phyloP scores from a whole-genome alignment of 2,888 invertebrate genomes.

The Machimus rusticus region DNA sequence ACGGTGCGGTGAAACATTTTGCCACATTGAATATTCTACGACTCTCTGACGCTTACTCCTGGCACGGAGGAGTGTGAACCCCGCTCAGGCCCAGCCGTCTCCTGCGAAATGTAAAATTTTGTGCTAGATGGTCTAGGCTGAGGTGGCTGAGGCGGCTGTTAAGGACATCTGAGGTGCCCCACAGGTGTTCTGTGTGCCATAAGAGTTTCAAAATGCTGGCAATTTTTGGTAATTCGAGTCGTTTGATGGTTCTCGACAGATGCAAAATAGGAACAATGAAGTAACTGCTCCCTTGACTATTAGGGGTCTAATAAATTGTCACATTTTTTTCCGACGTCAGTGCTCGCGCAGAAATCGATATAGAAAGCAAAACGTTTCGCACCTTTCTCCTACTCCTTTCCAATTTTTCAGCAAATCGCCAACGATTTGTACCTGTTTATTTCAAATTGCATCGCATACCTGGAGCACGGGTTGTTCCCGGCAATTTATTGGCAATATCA shows the following conservation, averaged over 20 bases:
- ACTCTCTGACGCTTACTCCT: not conserved
- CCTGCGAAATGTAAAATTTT: not conserved
- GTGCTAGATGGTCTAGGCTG: not conserved
- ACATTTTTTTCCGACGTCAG: not conserved
- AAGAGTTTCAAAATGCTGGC: not conserved
- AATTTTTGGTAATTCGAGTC: not conserved
- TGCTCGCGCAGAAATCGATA: not conserved
- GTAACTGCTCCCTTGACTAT: not conserved
- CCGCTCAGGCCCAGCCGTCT: not conserved
- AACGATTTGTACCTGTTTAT: not conserved
- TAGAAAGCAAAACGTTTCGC: not conserved
- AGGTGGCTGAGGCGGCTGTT: not conserved
- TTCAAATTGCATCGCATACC: not conserved
- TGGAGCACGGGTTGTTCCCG: not conserved
- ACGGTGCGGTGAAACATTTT: slow-evolving; percentile 26
- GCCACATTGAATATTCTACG: slow-evolving; percentile 21
- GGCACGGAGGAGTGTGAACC: not conserved
- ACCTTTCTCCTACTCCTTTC: not conserved
- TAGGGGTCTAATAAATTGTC: not conserved
- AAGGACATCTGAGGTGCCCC: not conserved
- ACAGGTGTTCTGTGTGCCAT: not conserved
- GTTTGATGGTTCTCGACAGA: not conserved
- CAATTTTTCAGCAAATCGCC: not conserved
- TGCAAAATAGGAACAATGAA: not conserved
- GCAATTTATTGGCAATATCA: not conserved